phyloP scores from a whole-genome alignment of 2,113 vertebrate genomes.

The Siphamia tubifer region DNA sequence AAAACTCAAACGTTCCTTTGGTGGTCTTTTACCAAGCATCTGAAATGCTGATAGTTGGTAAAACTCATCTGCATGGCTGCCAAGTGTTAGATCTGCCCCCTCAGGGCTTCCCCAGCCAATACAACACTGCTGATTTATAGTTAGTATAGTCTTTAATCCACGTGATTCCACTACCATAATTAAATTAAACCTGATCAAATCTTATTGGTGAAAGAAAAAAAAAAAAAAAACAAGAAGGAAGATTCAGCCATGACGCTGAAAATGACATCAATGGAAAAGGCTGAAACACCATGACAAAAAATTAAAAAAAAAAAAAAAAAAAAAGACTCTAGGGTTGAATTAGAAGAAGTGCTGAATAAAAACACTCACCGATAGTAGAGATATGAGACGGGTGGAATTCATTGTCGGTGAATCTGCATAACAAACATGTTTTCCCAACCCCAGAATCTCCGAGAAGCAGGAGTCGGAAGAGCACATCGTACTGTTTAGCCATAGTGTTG shows the following conservation, averaged over 20 bases:
- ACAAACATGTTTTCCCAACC: slow-evolving; percentile 96
- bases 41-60: slow-evolving; percentile 30
- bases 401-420: slow-evolving; percentile 98
- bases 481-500: slow-evolving; percentile 92
- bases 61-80: slow-evolving; percentile 39
- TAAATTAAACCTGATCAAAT: background rate
- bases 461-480: slow-evolving; percentile 95
- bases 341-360: background rate
- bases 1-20: no score
- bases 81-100: slow-evolving; percentile 20
- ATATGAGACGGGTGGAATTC: slow-evolving; percentile 97
- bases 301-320: no score
- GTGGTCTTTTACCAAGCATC: background rate
- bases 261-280: background rate
- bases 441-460: slow-evolving; percentile 96
- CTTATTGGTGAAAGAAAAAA: background rate
- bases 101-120: slow-evolving; percentile 22
- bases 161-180: background rate
- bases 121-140: background rate
- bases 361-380: slow-evolving; percentile 93
- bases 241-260: background rate
- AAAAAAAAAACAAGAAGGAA: background rate
- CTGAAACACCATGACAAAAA: background rate
- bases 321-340: background rate
- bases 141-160: background rate